These are phyloP conservation scores for Emydocephalus ijimae DNA, from an alignment of 2,113 vertebrate species.

Conservation along the genomic window DNA sequence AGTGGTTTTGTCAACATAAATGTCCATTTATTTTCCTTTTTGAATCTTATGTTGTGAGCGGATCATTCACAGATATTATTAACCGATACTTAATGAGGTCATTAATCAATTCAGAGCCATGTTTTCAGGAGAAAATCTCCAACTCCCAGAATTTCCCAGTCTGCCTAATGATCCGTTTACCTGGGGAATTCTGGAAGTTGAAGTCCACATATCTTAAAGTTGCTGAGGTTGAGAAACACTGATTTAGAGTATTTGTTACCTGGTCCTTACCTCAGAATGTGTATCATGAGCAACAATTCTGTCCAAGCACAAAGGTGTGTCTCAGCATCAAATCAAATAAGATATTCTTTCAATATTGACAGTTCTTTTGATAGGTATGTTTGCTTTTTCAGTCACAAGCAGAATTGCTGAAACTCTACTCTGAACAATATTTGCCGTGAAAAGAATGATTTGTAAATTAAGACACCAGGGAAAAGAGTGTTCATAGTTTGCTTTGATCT, in stretches of 20 bases:
- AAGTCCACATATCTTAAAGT: not conserved
- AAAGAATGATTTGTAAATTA: constrained; percentile 13
- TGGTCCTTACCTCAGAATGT: not conserved
- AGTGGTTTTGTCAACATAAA: not conserved
- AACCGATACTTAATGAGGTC: not conserved
- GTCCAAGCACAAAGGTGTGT: not conserved
- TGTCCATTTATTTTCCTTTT: not conserved
- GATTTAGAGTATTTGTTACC: not conserved
- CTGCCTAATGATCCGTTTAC: not conserved
- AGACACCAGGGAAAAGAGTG: not conserved
- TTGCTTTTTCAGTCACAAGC: not conserved
- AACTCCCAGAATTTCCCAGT: not conserved
- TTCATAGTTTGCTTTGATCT: constrained; percentile 21
- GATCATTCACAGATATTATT: not conserved
- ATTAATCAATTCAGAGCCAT: not conserved
- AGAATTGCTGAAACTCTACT: not conserved
- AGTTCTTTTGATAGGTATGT: not conserved
- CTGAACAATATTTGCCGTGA: not conserved
- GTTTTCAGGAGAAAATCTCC: not conserved
- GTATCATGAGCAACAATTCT: not conserved
- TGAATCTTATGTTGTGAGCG: not conserved
- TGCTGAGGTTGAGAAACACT: not conserved
- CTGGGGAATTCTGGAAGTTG: not conserved
- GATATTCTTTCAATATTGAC: not conserved
- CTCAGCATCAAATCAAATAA: not conserved